Conservation (phyloP, 2,888 invertebrate genomes). For the Chymomyza amoena region DNA sequence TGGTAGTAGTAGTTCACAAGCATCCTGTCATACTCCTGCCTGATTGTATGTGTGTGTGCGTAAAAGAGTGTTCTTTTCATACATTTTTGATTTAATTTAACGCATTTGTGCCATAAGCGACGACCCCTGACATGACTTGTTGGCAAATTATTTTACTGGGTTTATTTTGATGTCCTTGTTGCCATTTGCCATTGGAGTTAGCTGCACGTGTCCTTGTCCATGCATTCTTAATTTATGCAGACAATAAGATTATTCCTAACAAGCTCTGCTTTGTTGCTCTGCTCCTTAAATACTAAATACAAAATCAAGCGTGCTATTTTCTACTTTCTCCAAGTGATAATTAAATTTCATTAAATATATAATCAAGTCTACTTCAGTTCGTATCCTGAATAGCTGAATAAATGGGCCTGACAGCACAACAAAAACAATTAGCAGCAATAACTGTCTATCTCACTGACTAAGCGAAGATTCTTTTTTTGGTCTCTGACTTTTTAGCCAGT, state of each 20-base stretch:
- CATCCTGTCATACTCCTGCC: too few relatives aligned
- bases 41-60: constrained; percentile 2
- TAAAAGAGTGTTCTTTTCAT: constrained; percentile 29
- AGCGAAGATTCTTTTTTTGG: neutral
- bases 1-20: too few relatives aligned
- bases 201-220: neutral
- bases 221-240: constrained; percentile 5
- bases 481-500: neutral
- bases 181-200: neutral
- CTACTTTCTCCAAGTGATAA: neutral
- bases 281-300: neutral
- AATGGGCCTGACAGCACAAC: neutral
- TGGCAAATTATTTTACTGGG: constrained; percentile 40
- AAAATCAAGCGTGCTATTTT: constrained; percentile 3
- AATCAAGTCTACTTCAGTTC: constrained; percentile 3
- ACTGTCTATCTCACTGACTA: neutral
- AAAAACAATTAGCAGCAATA: neutral
- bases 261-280: neutral
- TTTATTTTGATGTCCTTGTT: neutral
- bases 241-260: constrained; percentile 2
- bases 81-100: constrained; percentile 61
- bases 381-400: too few relatives aligned
- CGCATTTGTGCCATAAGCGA: constrained; percentile 22
- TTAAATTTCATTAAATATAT: constrained; percentile 14
- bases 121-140: constrained; percentile 9